Evolutionary conservation across 2,797 vertebrate genomes (phyloP), one percentile per base, ranked within the genome.

Genomic region (Falco biarmicus): DNA sequence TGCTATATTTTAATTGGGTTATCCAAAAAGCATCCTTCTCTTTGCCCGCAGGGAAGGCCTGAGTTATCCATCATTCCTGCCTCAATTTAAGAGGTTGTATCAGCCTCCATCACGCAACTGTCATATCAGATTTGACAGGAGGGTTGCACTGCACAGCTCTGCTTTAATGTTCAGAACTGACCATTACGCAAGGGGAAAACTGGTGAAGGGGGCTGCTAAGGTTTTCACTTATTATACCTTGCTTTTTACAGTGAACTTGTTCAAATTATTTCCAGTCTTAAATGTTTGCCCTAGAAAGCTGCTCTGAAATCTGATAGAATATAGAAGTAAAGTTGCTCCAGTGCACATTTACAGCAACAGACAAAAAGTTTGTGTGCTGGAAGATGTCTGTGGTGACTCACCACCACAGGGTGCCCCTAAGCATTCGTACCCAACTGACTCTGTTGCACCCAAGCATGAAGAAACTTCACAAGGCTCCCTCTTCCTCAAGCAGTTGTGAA

Each of bases 21-120:
- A 76, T 92, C 94, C 93, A 90, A 65, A 95, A 95, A 86, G 43
- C 82, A 53, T 78, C 90, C 69, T 79, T 90, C 53, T 84, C 51
- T 94, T 94, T 97, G 94, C 95, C 94, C 4, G n/a, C 59, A 59
- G 96, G 96, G 90, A 79, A 97, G 93, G 87, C 51, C 93, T 92
- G 75, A 94, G 90, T 79, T 53, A 39, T 91, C 89, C 73, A 18
- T 96, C 94, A 94, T 84, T 92, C 59, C 51, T 87, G 64, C 87
- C 73, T 87, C 90, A 87, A 51, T 94, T 93, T 95, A 71, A 87
- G 89, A 85, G 84, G 75, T 71, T 91, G 48, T 89, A 92, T 92
- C 84, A 91, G 84, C 51, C 90, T 92, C 93, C 69, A 22, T 85
- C 89, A 83, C 0, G 1, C 65, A 2, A 1, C 82, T 96, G 93